Evolutionary conservation across 2,797 vertebrate species (phyloP).

Genomic region (Cephalopachus bancanus): DNA sequence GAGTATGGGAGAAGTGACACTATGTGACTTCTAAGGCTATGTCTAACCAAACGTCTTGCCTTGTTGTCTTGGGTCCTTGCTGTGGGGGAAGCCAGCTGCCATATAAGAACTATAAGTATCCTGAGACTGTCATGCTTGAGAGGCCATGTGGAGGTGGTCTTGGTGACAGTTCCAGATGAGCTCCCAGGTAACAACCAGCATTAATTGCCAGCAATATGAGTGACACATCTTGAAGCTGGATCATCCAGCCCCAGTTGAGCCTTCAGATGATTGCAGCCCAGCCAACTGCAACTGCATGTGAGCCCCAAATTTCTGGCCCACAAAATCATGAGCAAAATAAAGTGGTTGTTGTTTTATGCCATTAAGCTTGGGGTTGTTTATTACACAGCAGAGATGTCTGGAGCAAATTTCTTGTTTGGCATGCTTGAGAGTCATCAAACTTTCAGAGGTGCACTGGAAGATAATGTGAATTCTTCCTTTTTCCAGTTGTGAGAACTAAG

Average conservation of each 20-base stretch:
- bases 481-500: neutral
- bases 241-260: neutral
- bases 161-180: neutral
- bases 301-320: neutral
- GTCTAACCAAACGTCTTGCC: neutral
- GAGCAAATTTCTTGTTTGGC: neutral
- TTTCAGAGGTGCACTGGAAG: neutral
- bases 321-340: neutral
- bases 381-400: neutral
- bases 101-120: neutral
- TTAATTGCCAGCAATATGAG: neutral
- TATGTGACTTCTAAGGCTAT: neutral
- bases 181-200: too few species aligned
- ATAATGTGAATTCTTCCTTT: neutral
- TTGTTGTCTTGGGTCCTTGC: neutral
- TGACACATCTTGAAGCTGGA: too few species aligned
- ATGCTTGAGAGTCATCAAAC: neutral
- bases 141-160: neutral
- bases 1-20: neutral
- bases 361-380: neutral
- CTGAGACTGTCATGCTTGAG: neutral
- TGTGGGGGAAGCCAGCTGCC: neutral
- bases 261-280: neutral
- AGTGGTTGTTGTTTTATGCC: neutral
- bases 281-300: fast-evolving